Percentiles rank a stretch among this genome's conserved stretches.
Evolutionary conservation across 2,888 invertebrate genomes (phyloP).

Genomic region (Elysia crispata): DNA sequence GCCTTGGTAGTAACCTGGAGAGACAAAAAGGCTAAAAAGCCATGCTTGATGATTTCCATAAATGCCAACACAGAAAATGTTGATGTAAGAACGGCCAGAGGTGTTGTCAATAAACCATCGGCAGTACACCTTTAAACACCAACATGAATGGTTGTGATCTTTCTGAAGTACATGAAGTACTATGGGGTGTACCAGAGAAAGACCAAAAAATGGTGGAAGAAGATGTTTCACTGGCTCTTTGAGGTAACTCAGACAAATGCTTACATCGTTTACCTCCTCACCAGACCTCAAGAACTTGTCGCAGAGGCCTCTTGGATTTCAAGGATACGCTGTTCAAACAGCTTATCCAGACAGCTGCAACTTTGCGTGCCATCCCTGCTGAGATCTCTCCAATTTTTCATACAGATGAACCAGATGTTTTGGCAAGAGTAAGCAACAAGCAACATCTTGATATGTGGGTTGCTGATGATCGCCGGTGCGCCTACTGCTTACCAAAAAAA

Average conservation of each 20-base stretch:
- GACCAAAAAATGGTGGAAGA: conserved; percentile 9
- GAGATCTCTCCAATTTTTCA: neutral
- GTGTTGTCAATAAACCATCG: neutral
- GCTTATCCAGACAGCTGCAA: neutral
- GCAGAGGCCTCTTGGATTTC: neutral
- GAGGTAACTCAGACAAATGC: neutral
- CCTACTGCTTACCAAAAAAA: too few relatives aligned
- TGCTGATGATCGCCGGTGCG: too few relatives aligned
- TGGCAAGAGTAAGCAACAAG: neutral
- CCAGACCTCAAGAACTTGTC: neutral
- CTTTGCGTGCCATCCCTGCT: neutral
- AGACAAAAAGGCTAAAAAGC: conserved; percentile 28
- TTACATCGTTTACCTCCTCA: neutral
- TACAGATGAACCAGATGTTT: neutral
- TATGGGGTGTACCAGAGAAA: neutral
- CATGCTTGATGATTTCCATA: neutral
- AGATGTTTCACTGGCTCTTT: conserved; percentile 5
- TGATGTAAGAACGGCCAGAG: neutral
- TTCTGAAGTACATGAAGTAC: neutral
- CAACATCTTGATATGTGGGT: too few relatives aligned
- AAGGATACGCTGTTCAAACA: neutral
- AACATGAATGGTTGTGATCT: neutral
- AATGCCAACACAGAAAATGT: neutral
- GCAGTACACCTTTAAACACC: neutral
- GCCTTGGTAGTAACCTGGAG: neutral